Conservation (phyloP, 2,113 vertebrate genomes). For the Brachyistius frenatus region DNA sequence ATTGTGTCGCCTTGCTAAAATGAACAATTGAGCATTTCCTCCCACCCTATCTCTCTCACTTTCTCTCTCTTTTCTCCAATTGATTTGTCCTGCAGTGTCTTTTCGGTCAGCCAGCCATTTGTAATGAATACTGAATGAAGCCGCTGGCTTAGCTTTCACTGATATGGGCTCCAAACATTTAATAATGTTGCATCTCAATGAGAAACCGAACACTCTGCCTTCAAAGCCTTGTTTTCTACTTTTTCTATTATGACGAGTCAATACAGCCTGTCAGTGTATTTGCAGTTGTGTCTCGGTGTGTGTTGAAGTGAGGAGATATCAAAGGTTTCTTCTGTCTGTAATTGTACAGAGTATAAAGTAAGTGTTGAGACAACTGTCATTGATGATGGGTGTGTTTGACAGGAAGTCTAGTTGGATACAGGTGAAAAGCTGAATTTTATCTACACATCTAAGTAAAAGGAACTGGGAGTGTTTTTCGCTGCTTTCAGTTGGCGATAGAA, state of each 20-base stretch:
- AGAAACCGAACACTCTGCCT: slow-evolving; percentile 27
- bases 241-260: slow-evolving; percentile 47
- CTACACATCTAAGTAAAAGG: not conserved
- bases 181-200: slow-evolving; percentile 46
- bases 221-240: slow-evolving; percentile 36
- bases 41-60: not conserved
- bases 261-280: slow-evolving; percentile 19
- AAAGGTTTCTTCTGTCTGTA: slow-evolving; percentile 14
- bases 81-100: slow-evolving; percentile 48
- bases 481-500: slow-evolving; percentile 24
- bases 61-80: slow-evolving; percentile 15
- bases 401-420: not conserved
- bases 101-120: slow-evolving; percentile 12
- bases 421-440: not conserved
- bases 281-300: not conserved
- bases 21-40: slow-evolving; percentile 23
- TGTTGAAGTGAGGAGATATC: not conserved
- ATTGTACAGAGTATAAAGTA: slow-evolving; percentile 1
- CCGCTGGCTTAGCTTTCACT: slow-evolving; percentile 32
- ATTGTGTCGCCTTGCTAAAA: slow-evolving; percentile 1
- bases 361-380: not conserved
- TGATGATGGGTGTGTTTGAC: slow-evolving; percentile 20
- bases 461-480: not conserved
- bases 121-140: slow-evolving; percentile 61
- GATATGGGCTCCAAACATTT: slow-evolving; percentile 38